Conservation (phyloP, 2,888 invertebrate genomes). For the Odontocerum albicorne region DNA sequence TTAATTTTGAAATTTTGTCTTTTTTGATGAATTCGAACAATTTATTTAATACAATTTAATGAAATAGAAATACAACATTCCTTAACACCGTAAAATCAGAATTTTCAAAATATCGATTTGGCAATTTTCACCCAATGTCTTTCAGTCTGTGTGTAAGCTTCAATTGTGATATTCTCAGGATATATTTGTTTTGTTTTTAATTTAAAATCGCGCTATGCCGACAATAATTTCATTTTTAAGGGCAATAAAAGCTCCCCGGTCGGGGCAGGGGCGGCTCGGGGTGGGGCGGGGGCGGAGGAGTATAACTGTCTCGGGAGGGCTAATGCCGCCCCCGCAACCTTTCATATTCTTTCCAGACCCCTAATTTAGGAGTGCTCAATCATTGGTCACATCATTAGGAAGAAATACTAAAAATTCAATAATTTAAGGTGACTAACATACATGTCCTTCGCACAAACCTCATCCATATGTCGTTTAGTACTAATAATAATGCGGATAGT, state of each 20-base stretch:
- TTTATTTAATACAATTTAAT: no score
- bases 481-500: no score
- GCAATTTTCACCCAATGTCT: not conserved
- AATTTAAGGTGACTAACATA: no score
- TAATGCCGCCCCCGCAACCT: slow-evolving; percentile 26
- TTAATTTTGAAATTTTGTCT: no score
- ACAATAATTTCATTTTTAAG: slow-evolving; percentile 35
- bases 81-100: no score
- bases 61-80: no score
- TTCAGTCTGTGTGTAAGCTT: not conserved
- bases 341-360: slow-evolving; percentile 23
- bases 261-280: slow-evolving; percentile 6
- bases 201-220: slow-evolving; percentile 32
- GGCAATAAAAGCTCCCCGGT: slow-evolving; percentile 31
- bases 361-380: slow-evolving; percentile 20
- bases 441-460: no score
- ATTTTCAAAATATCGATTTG: not conserved
- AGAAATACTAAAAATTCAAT: no score
- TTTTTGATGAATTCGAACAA: no score
- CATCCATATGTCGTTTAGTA: no score
- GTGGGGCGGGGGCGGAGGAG: slow-evolving; percentile 6
- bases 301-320: slow-evolving; percentile 27
- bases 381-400: no score
- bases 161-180: slow-evolving; percentile 1
- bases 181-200: slow-evolving; percentile 34